A percentile compares a stretch with the other conserved stretches of the same genome.
Conservation (phyloP, 2,113 vertebrate genomes). For the Seriola aureovittata region DNA sequence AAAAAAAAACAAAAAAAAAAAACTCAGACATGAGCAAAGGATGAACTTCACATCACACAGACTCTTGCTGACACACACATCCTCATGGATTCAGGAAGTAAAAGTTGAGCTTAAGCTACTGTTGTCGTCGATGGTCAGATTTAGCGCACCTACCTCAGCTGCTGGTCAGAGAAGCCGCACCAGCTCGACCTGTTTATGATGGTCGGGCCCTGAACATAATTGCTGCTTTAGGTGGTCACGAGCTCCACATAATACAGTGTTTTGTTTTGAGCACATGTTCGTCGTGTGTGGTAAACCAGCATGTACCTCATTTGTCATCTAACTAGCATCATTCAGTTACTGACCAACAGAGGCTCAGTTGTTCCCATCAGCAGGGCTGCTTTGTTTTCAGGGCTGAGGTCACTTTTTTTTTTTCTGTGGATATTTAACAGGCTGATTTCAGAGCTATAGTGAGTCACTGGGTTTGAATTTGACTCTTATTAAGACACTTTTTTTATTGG, state of each 20-base stretch:
- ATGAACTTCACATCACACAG: no score
- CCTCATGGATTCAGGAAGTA: neutral
- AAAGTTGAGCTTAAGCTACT: neutral
- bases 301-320: neutral
- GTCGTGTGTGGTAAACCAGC: slow-evolving; percentile 32
- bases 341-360: slow-evolving; percentile 6
- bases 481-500: neutral
- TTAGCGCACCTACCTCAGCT: neutral
- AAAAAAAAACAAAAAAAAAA: no score
- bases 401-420: neutral
- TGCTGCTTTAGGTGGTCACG: slow-evolving; percentile 17
- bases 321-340: neutral
- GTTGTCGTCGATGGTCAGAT: no score
- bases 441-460: neutral
- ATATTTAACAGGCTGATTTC: neutral
- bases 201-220: neutral
- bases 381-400: neutral
- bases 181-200: slow-evolving; percentile 1
- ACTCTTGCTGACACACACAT: neutral
- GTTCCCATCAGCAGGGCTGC: neutral
- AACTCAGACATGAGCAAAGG: no score
- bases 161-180: neutral
- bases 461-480: neutral
- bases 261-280: neutral
- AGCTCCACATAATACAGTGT: neutral